Percentiles rank a stretch among this genome's conserved stretches.
Conservation (phyloP, 2,797 vertebrate genomes). For the Brachymystax lenok region DNA sequence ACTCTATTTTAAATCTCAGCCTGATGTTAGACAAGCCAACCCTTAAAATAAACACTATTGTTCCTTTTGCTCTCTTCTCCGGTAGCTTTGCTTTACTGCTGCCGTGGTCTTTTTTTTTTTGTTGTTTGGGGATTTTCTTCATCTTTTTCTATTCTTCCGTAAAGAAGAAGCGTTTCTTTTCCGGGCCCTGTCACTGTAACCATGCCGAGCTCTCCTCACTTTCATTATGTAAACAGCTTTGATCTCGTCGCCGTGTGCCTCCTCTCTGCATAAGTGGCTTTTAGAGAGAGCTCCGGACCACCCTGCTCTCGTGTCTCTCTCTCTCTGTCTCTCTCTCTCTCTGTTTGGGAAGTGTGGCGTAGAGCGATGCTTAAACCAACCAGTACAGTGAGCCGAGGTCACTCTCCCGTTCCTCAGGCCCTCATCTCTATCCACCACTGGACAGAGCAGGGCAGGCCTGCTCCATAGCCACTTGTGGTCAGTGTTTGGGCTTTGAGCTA, state of each 20-base stretch:
- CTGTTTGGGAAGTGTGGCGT: not conserved
- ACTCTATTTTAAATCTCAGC: constrained; percentile 71
- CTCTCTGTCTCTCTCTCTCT: not conserved
- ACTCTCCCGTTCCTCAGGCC: too few relatives aligned
- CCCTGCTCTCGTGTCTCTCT: constrained; percentile 1
- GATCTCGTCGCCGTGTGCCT: constrained; percentile 60
- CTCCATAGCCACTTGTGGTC: not conserved
- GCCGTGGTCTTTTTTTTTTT: constrained; percentile 15
- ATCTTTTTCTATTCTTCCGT: not conserved
- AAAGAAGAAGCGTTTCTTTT: constrained; percentile 62
- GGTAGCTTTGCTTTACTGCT: constrained; percentile 22
- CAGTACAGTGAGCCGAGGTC: too few relatives aligned
- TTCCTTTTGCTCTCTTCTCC: constrained; percentile 54
- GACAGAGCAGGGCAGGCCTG: too few relatives aligned
- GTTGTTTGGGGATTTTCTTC: constrained; percentile 7
- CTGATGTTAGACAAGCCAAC: constrained; percentile 65
- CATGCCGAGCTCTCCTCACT: constrained; percentile 61
- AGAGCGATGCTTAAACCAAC: too few relatives aligned
- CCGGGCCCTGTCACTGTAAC: constrained; percentile 71
- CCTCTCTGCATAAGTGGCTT: constrained; percentile 73
- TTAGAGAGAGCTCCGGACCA: constrained; percentile 54
- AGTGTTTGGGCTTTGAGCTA: constrained; percentile 13
- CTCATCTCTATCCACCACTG: too few relatives aligned
- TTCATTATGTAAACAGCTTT: constrained; percentile 80
- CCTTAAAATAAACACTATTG: constrained; percentile 76